Percentiles rank a stretch among this genome's conserved stretches.
These are phyloP conservation scores for Proales similis DNA, from an alignment of 1,140 invertebrate genomes.

Conservation along the genomic window DNA sequence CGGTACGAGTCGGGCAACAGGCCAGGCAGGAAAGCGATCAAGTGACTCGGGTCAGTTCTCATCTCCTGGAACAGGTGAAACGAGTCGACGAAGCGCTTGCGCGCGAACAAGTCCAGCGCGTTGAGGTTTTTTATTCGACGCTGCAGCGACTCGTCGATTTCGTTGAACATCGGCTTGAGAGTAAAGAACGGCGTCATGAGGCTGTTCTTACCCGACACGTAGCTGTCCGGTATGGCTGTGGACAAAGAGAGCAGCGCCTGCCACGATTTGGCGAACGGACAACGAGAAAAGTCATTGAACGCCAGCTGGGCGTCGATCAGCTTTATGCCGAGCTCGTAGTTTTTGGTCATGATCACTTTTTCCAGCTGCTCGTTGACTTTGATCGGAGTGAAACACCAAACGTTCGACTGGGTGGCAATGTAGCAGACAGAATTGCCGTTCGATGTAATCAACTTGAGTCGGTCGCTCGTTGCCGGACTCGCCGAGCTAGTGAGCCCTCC, in stretches of 20 bases:
- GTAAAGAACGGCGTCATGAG: conserved; percentile 5
- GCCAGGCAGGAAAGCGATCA: conserved; percentile 85
- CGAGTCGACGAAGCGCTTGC: conserved; percentile 1
- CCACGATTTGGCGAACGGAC: no score
- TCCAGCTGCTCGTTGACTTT: conserved; percentile 35
- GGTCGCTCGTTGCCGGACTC: conserved; percentile 15
- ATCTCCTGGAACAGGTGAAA: conserved; percentile 35
- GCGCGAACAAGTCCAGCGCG: conserved; percentile 3
- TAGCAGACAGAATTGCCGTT: conserved; percentile 30
- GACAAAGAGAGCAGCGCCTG: no score
- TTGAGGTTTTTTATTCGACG: conserved; percentile 21
- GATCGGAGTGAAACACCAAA: conserved; percentile 24
- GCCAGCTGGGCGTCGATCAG: neutral
- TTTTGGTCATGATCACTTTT: conserved; percentile 10
- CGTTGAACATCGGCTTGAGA: neutral
- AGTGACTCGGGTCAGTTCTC: conserved; percentile 73
- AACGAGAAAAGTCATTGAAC: no score
- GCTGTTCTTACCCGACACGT: neutral
- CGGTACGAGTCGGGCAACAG: conserved; percentile 65
- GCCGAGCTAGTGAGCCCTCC: neutral
- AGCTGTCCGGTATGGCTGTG: no score
- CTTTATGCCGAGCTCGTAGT: conserved; percentile 14
- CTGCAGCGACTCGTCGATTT: neutral
- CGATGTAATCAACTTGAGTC: conserved; percentile 24
- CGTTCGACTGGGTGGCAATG: conserved; percentile 30